phyloP scores from a whole-genome alignment of 2,797 vertebrate species.

The Erethizon dorsatum region DNA sequence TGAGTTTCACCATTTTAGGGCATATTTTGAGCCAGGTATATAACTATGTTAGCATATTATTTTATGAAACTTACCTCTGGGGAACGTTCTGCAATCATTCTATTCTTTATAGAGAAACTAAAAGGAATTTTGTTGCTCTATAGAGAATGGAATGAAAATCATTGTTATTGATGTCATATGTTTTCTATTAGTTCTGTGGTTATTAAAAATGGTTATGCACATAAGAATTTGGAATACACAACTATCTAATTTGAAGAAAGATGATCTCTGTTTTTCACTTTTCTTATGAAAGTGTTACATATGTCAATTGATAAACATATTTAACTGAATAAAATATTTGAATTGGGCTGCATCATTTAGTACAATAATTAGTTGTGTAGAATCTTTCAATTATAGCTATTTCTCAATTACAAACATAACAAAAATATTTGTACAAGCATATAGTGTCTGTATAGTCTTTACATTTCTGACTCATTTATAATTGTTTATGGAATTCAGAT shows the following conservation, averaged over 20 bases:
- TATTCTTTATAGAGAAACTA: background rate
- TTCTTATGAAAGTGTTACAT: background rate
- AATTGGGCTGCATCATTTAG: background rate
- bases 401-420: background rate
- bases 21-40: background rate
- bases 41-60: conserved; percentile 29
- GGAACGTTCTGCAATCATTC: background rate
- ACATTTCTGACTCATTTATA: conserved; percentile 37
- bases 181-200: background rate
- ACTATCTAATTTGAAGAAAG: conserved; percentile 32
- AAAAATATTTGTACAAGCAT: background rate
- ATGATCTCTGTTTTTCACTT: background rate
- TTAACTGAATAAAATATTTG: conserved; percentile 23
- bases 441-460: conserved; percentile 27
- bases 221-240: background rate
- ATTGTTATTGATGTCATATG: background rate
- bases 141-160: background rate
- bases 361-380: background rate
- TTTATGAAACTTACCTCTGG: conserved; percentile 26
- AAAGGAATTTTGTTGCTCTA: background rate
- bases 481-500: background rate
- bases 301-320: background rate
- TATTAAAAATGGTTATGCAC: background rate
- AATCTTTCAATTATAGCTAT: background rate
- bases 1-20: conserved; percentile 1